A percentile compares a stretch with the other conserved stretches of the same genome.
Conservation (phyloP, 2,888 invertebrate species). For the Iselma pallidipennis region DNA sequence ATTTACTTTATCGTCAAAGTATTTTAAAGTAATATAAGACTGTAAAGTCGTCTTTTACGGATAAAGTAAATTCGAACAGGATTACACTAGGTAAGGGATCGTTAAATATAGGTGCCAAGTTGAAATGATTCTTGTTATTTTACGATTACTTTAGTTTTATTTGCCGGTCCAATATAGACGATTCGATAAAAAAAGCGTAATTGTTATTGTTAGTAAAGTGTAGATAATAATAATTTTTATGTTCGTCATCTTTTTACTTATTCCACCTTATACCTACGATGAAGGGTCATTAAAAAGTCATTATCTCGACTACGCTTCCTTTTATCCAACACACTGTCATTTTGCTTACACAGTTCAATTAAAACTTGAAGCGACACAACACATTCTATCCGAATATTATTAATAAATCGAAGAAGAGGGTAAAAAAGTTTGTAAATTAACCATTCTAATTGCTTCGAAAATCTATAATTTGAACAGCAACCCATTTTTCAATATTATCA, state of each 20-base stretch:
- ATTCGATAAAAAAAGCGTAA: not conserved
- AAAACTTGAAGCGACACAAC: not conserved
- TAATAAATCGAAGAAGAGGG: not conserved
- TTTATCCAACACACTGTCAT: not conserved
- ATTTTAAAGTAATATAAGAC: too few species aligned
- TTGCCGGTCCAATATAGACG: not conserved
- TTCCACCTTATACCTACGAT: not conserved
- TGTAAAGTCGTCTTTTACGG: too few species aligned
- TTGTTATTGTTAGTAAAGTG: not conserved
- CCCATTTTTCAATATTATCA: too few species aligned
- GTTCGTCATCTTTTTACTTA: not conserved
- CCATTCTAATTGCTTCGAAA: not conserved
- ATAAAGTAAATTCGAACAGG: too few species aligned
- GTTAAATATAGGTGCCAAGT: not conserved
- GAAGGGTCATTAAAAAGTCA: not conserved
- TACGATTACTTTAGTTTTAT: not conserved
- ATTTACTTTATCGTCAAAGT: too few species aligned
- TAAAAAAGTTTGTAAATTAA: not conserved
- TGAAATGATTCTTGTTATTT: not conserved
- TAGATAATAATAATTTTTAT: not conserved
- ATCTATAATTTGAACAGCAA: too few species aligned
- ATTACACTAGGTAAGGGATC: not conserved
- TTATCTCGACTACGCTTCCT: not conserved
- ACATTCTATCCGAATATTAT: not conserved
- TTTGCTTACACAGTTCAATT: not conserved